These are phyloP conservation scores for Ochlodes sylvanus DNA, from an alignment of 2,888 invertebrate species.

Conservation along the genomic window DNA sequence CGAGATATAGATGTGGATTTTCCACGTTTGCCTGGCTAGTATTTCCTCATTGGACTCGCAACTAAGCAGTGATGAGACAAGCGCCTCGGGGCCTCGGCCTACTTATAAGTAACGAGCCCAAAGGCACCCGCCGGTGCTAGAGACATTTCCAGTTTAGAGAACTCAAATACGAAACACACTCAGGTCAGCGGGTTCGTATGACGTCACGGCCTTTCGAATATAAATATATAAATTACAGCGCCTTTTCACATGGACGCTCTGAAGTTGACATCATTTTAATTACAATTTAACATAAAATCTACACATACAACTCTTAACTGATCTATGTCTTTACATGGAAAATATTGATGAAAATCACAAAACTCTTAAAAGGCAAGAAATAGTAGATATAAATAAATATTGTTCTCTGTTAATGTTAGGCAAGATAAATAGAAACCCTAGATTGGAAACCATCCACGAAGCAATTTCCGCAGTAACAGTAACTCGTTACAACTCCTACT, in stretches of 20 bases:
- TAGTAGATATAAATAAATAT: not conserved
- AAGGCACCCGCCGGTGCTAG: conserved; percentile 22
- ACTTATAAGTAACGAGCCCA: conserved; percentile 28
- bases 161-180: conserved; percentile 26
- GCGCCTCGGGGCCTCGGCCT: conserved; percentile 27
- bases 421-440: not conserved
- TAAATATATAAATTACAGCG: conserved; percentile 20
- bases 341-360: no score
- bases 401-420: not conserved
- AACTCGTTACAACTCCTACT: conserved; percentile 8
- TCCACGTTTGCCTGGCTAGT: conserved; percentile 10
- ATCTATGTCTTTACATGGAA: no score
- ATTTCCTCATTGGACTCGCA: conserved; percentile 12
- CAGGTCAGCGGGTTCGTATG: conserved; percentile 21
- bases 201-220: conserved; percentile 13
- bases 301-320: no score
- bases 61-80: conserved; percentile 7
- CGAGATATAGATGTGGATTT: no score
- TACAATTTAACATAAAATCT: not conserved
- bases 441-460: not conserved
- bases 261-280: not conserved
- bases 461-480: conserved; percentile 13
- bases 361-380: no score
- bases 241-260: not conserved
- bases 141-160: conserved; percentile 30